A percentile compares a stretch with the other conserved stretches of the same genome.
Conservation (phyloP, 2,888 invertebrate genomes). For the Papilio demoleus region DNA sequence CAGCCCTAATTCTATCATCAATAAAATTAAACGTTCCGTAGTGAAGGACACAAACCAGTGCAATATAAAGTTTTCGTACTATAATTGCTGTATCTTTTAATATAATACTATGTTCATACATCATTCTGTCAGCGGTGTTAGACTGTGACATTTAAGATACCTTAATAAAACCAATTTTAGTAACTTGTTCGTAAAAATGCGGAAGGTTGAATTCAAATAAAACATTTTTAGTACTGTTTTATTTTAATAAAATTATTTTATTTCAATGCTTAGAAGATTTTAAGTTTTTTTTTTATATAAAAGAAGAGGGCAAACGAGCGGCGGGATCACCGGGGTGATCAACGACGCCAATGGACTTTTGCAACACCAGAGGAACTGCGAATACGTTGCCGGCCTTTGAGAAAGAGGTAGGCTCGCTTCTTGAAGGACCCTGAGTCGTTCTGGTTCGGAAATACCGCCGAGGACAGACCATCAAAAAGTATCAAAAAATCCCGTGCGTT, state of each 20-base stretch:
- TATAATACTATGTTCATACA: slow-evolving; percentile 27
- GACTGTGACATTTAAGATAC: slow-evolving; percentile 31
- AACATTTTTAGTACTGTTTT: background rate
- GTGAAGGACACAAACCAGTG: slow-evolving; percentile 18
- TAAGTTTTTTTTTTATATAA: too few species aligned
- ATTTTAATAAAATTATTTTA: background rate
- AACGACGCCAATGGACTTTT: too few species aligned
- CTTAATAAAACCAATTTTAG: slow-evolving; percentile 26
- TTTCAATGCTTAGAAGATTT: background rate
- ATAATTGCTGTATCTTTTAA: slow-evolving; percentile 28
- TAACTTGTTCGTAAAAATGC: slow-evolving; percentile 34
- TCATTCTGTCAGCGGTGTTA: slow-evolving; percentile 30
- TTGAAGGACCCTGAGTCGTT: too few species aligned
- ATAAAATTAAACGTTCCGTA: slow-evolving; percentile 15
- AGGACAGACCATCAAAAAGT: too few species aligned
- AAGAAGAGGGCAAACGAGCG: too few species aligned
- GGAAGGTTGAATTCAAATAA: slow-evolving; percentile 32
- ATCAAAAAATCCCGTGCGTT: too few species aligned
- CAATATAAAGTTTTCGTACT: slow-evolving; percentile 16
- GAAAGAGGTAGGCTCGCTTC: too few species aligned
- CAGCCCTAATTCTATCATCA: slow-evolving; percentile 11
- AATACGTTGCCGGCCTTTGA: too few species aligned
- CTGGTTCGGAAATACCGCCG: too few species aligned
- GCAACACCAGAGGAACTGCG: too few species aligned
- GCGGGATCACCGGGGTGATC: too few species aligned